Base-by-base conservation (phyloP, 2,113 vertebrate species). In the Columba livia region DNA sequence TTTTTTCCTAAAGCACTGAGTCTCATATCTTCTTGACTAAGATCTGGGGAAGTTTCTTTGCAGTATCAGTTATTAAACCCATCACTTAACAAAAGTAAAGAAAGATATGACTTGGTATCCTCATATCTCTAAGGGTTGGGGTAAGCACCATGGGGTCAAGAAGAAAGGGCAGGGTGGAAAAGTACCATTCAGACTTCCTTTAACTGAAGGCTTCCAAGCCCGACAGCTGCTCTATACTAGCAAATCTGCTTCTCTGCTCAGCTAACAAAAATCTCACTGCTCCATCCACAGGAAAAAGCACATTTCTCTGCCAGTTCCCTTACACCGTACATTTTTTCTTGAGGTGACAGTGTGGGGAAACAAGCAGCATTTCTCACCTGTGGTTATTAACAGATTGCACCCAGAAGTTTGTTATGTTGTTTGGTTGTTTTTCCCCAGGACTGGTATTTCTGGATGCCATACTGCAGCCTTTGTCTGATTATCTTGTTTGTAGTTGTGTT, bases 391-490 rank as follows among this genome's bases (percentile, higher is more conserved):
- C 18, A 91, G 51, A 42, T 85, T 85, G 77, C 20, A 78, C 34
- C 5, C 48, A 74, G 15, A 70, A 80, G 11, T 60, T 69, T 44
- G 13, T 79, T 62, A 31, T 6, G 51, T 20, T 23, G 7, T n/a
- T 51, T 31, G 9, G 15, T 28, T 38, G 26, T 23, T 65, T 73
- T 29, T 18, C 23, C 51, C 70, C 87, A 99, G 98, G 86, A 64
- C 11, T 67, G 85, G 20, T 92, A 98, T 62, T 96, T 92, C 51
- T 99, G 98, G 98, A 98, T 99, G 98, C 97, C 98, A 2, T 99
- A 98, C 93, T 98, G 98, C 97, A 99, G 98, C 96, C 98, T 98
- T 88, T 94, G 64, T 42, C 96, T 99, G 18, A 96, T 99, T 84
- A 98, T 99, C 66, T n/a, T 96, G n/a, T 98, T 97, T 75, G 97